A percentile compares a stretch with the other conserved stretches of the same genome.
These are phyloP conservation scores for Plectropomus leopardus DNA, from an alignment of 2,113 vertebrate species.

Conservation along the genomic window DNA sequence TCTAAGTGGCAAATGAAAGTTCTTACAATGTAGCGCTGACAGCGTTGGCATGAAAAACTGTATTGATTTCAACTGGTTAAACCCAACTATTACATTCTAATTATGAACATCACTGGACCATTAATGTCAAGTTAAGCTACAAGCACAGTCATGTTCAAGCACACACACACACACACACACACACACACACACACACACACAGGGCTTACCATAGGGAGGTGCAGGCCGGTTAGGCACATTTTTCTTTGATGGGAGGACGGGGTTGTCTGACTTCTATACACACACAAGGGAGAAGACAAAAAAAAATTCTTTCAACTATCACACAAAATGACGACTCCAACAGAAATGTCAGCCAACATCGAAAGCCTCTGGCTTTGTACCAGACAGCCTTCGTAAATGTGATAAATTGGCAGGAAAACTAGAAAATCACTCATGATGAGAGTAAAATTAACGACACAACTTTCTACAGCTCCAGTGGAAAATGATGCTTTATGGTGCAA, in stretches of 20 bases:
- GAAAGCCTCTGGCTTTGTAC: slow-evolving; percentile 34
- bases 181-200: slow-evolving; percentile 10
- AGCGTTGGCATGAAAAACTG: neutral
- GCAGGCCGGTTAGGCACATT: slow-evolving; percentile 80
- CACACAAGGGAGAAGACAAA: slow-evolving; percentile 29
- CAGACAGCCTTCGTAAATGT: slow-evolving; percentile 37
- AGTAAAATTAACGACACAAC: slow-evolving; percentile 40
- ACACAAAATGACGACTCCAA: slow-evolving; percentile 30
- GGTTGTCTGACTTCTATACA: slow-evolving; percentile 77
- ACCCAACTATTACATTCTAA: neutral
- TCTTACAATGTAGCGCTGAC: neutral
- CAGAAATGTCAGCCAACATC: slow-evolving; percentile 29
- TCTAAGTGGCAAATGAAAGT: no score
- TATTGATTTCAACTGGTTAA: neutral
- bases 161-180: neutral
- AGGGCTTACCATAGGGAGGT: slow-evolving; percentile 83
- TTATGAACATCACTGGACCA: slow-evolving; percentile 7
- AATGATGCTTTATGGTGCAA: slow-evolving; percentile 59
- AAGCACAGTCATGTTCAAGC: slow-evolving; percentile 24
- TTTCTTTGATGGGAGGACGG: slow-evolving; percentile 81
- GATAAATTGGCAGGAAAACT: slow-evolving; percentile 41
- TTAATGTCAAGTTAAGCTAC: slow-evolving; percentile 1
- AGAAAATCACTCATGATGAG: slow-evolving; percentile 37
- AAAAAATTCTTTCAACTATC: slow-evolving; percentile 13
- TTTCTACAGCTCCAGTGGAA: slow-evolving; percentile 54